Percentiles rank a stretch among this genome's conserved stretches.
These are phyloP conservation scores for Pitta sordida DNA, from an alignment of 2,113 vertebrate genomes.

Conservation along the genomic window DNA sequence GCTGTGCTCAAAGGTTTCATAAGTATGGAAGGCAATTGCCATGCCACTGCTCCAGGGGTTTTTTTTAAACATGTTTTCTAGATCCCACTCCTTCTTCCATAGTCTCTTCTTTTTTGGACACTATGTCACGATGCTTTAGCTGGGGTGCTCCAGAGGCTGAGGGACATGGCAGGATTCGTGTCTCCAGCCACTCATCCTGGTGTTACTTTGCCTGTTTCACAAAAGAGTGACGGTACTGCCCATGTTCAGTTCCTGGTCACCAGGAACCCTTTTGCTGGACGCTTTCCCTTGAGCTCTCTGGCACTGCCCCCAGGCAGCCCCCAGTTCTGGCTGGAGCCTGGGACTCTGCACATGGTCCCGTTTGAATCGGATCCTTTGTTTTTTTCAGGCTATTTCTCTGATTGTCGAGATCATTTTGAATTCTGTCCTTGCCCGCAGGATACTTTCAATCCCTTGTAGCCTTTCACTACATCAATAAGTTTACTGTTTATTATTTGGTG, in stretches of 20 bases:
- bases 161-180: neutral
- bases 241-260: neutral
- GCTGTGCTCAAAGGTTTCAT: neutral
- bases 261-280: neutral
- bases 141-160: neutral
- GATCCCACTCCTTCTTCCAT: neutral
- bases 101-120: neutral
- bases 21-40: neutral
- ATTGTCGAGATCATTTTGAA: constrained; percentile 55
- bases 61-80: neutral
- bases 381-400: constrained; percentile 47
- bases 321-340: neutral
- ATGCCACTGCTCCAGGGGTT: neutral
- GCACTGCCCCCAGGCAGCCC: neutral
- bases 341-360: constrained; percentile 1
- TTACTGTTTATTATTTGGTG: constrained; percentile 60
- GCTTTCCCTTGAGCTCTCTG: neutral
- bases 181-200: neutral
- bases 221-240: fast-evolving
- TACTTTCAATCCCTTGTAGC: constrained; percentile 56
- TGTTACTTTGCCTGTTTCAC: neutral
- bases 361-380: constrained; percentile 48
- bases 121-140: neutral
- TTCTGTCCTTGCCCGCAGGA: constrained; percentile 54
- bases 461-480: constrained; percentile 56